Percentiles rank a stretch among this genome's conserved stretches.
These are phyloP conservation scores for Euzetes globulus DNA, from an alignment of 2,888 invertebrate species.

Conservation along the genomic window DNA sequence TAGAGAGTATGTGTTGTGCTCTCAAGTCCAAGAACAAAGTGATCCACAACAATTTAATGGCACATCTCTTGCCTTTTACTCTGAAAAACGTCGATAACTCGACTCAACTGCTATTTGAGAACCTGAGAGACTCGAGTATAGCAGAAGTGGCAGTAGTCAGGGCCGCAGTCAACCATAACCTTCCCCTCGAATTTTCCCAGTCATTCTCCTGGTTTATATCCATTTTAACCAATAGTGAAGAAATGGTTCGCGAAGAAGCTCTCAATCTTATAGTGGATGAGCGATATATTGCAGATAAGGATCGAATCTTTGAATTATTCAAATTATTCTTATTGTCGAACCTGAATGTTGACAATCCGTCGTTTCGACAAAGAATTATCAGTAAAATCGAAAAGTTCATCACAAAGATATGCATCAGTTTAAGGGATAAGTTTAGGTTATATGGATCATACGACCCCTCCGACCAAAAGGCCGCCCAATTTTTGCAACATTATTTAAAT, in stretches of 20 bases:
- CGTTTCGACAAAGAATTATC: conserved; percentile 32
- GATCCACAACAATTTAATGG: conserved; percentile 27
- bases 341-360: conserved; percentile 31
- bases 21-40: conserved; percentile 19
- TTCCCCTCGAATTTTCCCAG: neutral
- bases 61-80: conserved; percentile 29
- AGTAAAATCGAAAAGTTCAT: conserved; percentile 27
- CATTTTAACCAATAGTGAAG: conserved; percentile 24
- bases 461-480: neutral
- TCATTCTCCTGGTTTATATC: neutral
- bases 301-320: conserved; percentile 12
- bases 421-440: conserved; percentile 3
- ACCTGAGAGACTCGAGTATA: neutral
- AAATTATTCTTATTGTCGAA: conserved; percentile 12
- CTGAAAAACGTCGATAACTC: conserved; percentile 24
- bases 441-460: neutral
- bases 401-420: conserved; percentile 22
- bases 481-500: neutral
- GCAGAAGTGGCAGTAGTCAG: conserved; percentile 18
- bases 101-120: conserved; percentile 15
- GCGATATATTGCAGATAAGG: conserved; percentile 4
- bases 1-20: neutral
- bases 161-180: conserved; percentile 5
- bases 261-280: conserved; percentile 21
- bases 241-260: conserved; percentile 26